Conservation (phyloP, 2,888 invertebrate species). For the Venustoraphidia nigricollis region DNA sequence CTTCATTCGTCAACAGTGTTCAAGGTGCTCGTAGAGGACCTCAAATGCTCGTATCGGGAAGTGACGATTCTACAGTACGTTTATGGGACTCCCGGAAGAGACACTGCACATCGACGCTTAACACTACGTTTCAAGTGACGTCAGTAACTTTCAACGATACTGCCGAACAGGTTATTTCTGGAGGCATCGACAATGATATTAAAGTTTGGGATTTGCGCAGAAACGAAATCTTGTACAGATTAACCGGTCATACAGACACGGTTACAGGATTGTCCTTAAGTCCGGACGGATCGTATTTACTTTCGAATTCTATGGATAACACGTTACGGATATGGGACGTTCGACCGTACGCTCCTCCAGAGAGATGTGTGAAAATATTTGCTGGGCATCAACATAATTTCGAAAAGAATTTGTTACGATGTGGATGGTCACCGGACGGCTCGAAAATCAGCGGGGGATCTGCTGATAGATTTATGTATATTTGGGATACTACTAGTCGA, state of each 20-base stretch:
- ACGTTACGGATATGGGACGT: slow-evolving; percentile 94
- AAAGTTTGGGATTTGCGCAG: slow-evolving; percentile 96
- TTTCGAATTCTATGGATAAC: slow-evolving; percentile 96
- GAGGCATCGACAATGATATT: slow-evolving; percentile 93
- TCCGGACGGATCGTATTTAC: slow-evolving; percentile 72
- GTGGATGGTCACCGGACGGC: slow-evolving; percentile 89
- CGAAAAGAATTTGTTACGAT: slow-evolving; percentile 88
- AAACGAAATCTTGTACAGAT: slow-evolving; percentile 63
- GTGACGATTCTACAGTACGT: slow-evolving; percentile 87
- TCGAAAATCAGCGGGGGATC: slow-evolving; percentile 85
- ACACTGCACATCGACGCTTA: slow-evolving; percentile 56
- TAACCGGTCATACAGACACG: slow-evolving; percentile 91
- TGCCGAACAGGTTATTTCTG: slow-evolving; percentile 85
- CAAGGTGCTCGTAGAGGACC: slow-evolving; percentile 75
- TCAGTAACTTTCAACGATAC: slow-evolving; percentile 90
- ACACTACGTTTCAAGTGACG: slow-evolving; percentile 63
- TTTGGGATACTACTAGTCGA: slow-evolving; percentile 92
- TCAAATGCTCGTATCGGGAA: slow-evolving; percentile 79
- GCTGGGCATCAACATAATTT: slow-evolving; percentile 94
- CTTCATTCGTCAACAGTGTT: slow-evolving; percentile 58
- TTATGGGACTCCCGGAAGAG: slow-evolving; percentile 88
- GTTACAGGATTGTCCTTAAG: slow-evolving; percentile 81
- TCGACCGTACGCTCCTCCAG: slow-evolving; percentile 82
- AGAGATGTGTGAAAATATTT: slow-evolving; percentile 84
- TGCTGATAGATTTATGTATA: slow-evolving; percentile 85